These are phyloP conservation scores for Coptodon rendalli DNA, from an alignment of 2,113 vertebrate species.

Conservation along the genomic window DNA sequence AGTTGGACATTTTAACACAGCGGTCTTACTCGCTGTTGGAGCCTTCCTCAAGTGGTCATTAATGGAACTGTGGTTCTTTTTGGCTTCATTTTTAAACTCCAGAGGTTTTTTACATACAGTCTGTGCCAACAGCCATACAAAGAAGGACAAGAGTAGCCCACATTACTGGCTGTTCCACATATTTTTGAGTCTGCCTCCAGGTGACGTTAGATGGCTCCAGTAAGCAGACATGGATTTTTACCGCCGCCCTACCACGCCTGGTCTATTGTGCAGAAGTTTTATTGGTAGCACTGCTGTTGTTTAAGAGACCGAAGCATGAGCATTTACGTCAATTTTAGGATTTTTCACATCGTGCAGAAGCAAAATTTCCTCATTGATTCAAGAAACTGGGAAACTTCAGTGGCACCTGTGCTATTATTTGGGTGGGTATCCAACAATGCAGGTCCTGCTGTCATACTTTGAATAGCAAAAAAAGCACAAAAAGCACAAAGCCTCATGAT, in stretches of 20 bases:
- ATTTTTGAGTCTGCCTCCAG: neutral
- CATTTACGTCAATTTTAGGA: neutral
- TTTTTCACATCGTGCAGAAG: neutral
- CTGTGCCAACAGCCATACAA: neutral
- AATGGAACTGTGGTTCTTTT: neutral
- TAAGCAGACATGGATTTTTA: neutral
- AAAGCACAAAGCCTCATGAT: neutral
- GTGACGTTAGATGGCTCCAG: neutral
- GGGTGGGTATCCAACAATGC: fast-evolving
- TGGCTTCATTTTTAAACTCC: neutral
- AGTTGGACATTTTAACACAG: neutral
- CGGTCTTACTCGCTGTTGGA: neutral
- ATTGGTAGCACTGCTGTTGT: neutral
- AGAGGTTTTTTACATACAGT: neutral
- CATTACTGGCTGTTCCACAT: neutral
- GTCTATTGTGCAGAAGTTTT: fast-evolving
- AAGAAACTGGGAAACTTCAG: neutral
- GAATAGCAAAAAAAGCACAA: fast-evolving
- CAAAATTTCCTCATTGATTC: neutral
- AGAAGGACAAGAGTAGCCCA: neutral
- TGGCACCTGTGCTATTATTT: neutral
- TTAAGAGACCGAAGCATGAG: neutral
- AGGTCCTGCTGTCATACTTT: neutral
- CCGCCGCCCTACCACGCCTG: fast-evolving
- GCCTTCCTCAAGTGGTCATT: neutral